phyloP scores from a whole-genome alignment of 2,113 vertebrate species.

The Crotalus helleri region DNA sequence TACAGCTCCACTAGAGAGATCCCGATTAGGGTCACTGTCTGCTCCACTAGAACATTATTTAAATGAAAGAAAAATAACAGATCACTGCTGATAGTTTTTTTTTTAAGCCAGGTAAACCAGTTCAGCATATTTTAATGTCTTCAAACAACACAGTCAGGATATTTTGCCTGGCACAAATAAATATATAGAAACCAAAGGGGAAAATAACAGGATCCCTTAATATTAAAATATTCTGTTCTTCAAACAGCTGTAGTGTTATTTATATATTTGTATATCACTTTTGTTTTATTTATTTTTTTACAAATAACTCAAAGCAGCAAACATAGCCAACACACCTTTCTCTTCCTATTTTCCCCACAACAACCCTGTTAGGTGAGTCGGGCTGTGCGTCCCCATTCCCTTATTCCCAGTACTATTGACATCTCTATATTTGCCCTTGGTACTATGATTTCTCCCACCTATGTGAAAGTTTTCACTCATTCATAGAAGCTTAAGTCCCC shows the following conservation, averaged over 20 bases:
- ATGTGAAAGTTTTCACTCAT: background rate
- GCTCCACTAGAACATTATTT: background rate
- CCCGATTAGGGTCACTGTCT: background rate
- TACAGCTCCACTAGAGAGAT: background rate
- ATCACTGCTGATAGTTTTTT: background rate
- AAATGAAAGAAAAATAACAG: background rate
- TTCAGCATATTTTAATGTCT: background rate
- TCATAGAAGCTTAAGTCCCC: background rate
- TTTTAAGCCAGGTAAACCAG: background rate
- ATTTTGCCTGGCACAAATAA: background rate
- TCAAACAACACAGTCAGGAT: background rate
- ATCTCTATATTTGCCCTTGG: background rate
- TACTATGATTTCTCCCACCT: background rate
- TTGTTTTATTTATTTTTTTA: background rate
- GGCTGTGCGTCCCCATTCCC: background rate
- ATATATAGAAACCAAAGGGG: background rate
- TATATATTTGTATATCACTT: background rate
- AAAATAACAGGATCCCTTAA: background rate
- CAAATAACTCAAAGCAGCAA: background rate
- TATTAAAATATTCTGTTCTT: background rate
- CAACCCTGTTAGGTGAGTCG: background rate
- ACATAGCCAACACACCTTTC: background rate
- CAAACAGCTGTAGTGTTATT: background rate
- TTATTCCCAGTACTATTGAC: background rate
- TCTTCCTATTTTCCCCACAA: background rate